Evolutionary conservation across 2,113 vertebrate genomes (phyloP).

Genomic region (Elachura formosa): DNA sequence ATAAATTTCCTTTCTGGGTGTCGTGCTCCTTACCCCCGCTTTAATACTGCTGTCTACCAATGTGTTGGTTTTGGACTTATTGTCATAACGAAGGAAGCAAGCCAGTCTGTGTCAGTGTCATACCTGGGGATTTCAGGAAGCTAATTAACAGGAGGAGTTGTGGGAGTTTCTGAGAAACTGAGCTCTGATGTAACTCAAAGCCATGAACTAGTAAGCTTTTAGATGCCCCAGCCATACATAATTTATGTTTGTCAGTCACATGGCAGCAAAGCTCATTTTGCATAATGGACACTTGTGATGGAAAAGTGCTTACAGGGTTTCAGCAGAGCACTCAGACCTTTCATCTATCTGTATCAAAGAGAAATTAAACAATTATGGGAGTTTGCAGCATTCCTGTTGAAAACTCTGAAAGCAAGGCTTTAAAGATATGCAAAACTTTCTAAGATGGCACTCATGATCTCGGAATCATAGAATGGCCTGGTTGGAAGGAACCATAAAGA

Average conservation of each 20-base stretch:
- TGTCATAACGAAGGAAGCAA: background rate
- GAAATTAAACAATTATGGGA: background rate
- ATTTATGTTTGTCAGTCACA: slow-evolving; percentile 43
- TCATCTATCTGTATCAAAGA: background rate
- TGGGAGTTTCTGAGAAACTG: slow-evolving; percentile 31
- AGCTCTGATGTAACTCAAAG: slow-evolving; percentile 27
- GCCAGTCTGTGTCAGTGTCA: background rate
- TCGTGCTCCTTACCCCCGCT: rapidly evolving
- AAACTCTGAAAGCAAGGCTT: background rate
- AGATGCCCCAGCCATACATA: slow-evolving; percentile 20
- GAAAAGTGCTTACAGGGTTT: slow-evolving; percentile 39
- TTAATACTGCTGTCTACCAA: background rate
- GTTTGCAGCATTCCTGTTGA: background rate
- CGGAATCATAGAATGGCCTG: background rate
- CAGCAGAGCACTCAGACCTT: background rate
- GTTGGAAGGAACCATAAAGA: background rate
- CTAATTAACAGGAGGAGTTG: background rate
- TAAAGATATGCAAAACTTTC: background rate
- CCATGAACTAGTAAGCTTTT: slow-evolving; percentile 36
- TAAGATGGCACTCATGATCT: background rate
- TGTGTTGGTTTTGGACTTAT: background rate
- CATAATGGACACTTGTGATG: slow-evolving; percentile 10
- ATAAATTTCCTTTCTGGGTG: background rate
- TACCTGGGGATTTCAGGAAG: background rate
- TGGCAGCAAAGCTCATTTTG: background rate